Conservation (phyloP, 2,888 invertebrate genomes). For the Habrosyne pyritoides region DNA sequence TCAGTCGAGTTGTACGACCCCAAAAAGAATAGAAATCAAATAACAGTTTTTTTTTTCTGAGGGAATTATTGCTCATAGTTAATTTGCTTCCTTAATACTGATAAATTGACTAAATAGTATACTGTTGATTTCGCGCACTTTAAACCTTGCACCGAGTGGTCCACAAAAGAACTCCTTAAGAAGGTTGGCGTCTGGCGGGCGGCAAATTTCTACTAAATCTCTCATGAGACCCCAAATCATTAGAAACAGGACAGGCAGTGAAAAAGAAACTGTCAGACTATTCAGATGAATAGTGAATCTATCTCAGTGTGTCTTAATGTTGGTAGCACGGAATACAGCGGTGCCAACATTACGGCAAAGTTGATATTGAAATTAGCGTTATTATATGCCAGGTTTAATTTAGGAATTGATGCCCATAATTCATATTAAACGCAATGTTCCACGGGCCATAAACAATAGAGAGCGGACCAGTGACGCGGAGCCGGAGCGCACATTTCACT, state of each 20-base stretch:
- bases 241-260: too few relatives aligned
- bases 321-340: background rate
- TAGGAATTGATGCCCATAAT: background rate
- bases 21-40: background rate
- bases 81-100: too few relatives aligned
- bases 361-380: background rate
- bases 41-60: background rate
- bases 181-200: too few relatives aligned
- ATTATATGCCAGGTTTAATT: background rate
- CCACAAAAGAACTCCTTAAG: too few relatives aligned
- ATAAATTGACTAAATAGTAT: too few relatives aligned
- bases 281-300: background rate
- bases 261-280: too few relatives aligned
- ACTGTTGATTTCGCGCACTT: too few relatives aligned
- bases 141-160: too few relatives aligned
- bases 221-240: too few relatives aligned
- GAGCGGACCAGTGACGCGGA: conserved; percentile 1
- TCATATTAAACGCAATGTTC: background rate
- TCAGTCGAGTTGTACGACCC: background rate
- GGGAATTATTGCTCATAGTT: background rate
- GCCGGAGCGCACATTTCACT: conserved; percentile 29
- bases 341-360: background rate
- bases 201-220: too few relatives aligned
- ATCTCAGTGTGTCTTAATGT: background rate
- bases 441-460: background rate